Base-by-base conservation (phyloP, 2,113 vertebrate species). In the Origma solitaria region DNA sequence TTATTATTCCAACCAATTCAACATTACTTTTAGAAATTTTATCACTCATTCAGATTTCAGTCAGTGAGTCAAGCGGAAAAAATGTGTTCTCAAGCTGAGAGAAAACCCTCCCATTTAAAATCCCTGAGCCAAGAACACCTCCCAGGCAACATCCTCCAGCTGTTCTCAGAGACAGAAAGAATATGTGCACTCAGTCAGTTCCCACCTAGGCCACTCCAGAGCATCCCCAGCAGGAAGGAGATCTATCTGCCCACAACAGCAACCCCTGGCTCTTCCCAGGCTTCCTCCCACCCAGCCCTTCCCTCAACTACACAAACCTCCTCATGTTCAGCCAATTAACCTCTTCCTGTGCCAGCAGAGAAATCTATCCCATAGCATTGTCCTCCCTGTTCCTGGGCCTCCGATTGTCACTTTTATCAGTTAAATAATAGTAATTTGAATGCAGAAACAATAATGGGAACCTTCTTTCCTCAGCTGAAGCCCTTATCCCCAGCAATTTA, bases 141-240 rank as follows among this genome's bases (percentile, higher is more conserved):
- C 94, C 95, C 94, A 78, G 81, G 58, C 95, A 92, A 92, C 78
- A 94, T 87, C 94, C 96, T 96, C 88, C 94, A 92, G 96, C 96
- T 91, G 92, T 60, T 92, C 87, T 58, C 73, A 71, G 70, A 82
- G 44, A 60, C 85, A 86, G 58, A 86, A 69, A 71, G n/a, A 88
- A 42, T 90, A 76, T 25, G 15, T 79, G 65, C 86, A 51, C 73
- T 82, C 75, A 4, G 1, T 42, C 79, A 73, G 54, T 28, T 91
- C 85, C 84, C 92, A 93, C 81, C 65, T 89, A 60, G 79, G 75
- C 27, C 54, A 35, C 6, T 44, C 22, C 3, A 4, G n/a, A 92
- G 72, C 72, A 47, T 33, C 73, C 77, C 80, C 76, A 31, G 54
- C 50, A 75, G 86, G 51, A 84, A 91, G 53, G 56, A 49, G 50